Evolutionary conservation across 2,888 invertebrate species (phyloP).

Genomic region (Brachynemurus nebulosus): DNA sequence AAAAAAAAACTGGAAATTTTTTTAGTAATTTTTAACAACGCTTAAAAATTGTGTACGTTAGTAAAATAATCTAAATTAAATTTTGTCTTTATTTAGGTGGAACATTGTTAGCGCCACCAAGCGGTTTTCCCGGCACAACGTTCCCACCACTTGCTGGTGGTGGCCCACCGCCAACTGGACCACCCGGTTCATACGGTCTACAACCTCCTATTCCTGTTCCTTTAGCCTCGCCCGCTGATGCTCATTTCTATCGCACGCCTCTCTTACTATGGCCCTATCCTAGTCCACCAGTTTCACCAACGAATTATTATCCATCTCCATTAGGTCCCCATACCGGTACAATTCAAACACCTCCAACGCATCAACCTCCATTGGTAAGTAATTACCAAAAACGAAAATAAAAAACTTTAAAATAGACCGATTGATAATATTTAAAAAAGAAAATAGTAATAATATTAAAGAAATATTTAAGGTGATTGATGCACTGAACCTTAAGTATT

Average conservation of each 20-base stretch:
- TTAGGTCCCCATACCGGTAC: constrained; percentile 30
- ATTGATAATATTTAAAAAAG: neutral
- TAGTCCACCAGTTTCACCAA: constrained; percentile 86
- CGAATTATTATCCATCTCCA: constrained; percentile 64
- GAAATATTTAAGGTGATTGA: too few species aligned
- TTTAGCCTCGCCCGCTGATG: constrained; percentile 30
- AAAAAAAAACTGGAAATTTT: too few species aligned
- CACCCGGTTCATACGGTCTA: constrained; percentile 33
- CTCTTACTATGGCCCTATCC: constrained; percentile 90
- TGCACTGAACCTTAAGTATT: too few species aligned
- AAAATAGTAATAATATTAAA: too few species aligned
- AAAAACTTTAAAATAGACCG: neutral
- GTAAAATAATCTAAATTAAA: too few species aligned
- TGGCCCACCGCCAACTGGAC: constrained; percentile 27
- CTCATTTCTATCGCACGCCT: constrained; percentile 49
- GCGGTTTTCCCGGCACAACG: constrained; percentile 27
- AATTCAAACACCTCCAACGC: constrained; percentile 26
- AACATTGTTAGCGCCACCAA: constrained; percentile 36
- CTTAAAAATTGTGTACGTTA: too few species aligned
- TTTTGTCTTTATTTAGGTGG: too few species aligned
- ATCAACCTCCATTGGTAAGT: constrained; percentile 28
- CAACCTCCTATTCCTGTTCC: constrained; percentile 38
- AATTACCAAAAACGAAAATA: neutral
- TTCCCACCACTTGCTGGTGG: constrained; percentile 26
- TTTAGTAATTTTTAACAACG: too few species aligned